Conservation (phyloP, 2,797 vertebrate genomes). For the Arrhamphus sclerolepis region DNA sequence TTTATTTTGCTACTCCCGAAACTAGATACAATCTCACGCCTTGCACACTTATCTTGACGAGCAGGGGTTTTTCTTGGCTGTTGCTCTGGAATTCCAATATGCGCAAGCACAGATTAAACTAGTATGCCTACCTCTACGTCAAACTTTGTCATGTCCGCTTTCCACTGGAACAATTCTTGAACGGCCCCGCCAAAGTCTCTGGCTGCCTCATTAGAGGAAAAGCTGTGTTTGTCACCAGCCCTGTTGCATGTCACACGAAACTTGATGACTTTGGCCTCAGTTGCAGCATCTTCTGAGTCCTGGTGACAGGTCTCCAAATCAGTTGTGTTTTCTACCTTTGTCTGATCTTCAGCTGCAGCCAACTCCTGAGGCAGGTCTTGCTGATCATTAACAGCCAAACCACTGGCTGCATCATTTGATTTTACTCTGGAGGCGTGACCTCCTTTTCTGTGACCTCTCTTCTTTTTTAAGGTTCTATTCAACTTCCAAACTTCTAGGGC, state of each 20-base stretch:
- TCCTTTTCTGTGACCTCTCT: conserved; percentile 82
- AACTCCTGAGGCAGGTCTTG: conserved; percentile 32
- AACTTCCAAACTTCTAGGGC: conserved; percentile 91
- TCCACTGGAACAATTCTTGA: conserved; percentile 96
- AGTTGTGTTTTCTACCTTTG: conserved; percentile 17
- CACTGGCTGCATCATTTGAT: conserved; percentile 16
- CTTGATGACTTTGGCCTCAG: conserved; percentile 74
- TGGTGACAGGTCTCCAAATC: conserved; percentile 33
- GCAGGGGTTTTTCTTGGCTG: conserved; percentile 28
- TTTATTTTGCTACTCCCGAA: conserved; percentile 11
- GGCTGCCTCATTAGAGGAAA: conserved; percentile 94
- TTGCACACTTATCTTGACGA: background rate
- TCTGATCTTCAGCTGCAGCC: conserved; percentile 46
- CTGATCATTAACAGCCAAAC: conserved; percentile 26
- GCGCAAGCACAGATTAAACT: conserved; percentile 1
- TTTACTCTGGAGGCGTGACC: conserved; percentile 55
- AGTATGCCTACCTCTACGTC: conserved; percentile 89
- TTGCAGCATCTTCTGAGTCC: conserved; percentile 44
- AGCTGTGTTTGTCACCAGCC: conserved; percentile 93
- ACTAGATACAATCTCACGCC: background rate
- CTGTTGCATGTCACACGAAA: conserved; percentile 96
- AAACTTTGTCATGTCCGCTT: conserved; percentile 99
- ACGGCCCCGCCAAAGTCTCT: conserved; percentile 96
- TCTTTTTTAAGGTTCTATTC: conserved; percentile 92
- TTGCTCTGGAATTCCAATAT: conserved; percentile 7